These are phyloP conservation scores for Anolis sagrei DNA, from an alignment of 2,113 vertebrate species.

Conservation along the genomic window DNA sequence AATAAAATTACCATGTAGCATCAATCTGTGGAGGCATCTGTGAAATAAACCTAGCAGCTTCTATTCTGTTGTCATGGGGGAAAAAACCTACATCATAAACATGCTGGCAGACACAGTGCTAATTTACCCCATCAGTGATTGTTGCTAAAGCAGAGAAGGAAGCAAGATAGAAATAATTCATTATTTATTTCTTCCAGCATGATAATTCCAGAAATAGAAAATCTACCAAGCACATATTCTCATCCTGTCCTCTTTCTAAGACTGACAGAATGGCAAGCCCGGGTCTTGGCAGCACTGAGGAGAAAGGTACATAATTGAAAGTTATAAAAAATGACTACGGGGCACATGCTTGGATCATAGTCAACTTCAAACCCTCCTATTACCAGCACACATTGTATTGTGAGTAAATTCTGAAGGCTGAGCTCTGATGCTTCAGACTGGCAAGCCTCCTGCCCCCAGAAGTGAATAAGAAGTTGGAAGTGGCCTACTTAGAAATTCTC, in stretches of 20 bases:
- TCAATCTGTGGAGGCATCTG: not conserved
- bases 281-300: not conserved
- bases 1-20: not conserved
- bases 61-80: not conserved
- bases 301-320: not conserved
- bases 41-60: slow-evolving; percentile 1
- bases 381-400: not conserved
- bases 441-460: not conserved
- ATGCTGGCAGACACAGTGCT: slow-evolving; percentile 1
- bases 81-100: not conserved
- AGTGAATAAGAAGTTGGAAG: not conserved
- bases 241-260: not conserved
- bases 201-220: slow-evolving; percentile 2
- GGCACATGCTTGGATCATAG: not conserved
- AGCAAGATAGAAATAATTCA: not conserved
- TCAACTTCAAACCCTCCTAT: not conserved
- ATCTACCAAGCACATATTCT: not conserved
- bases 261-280: not conserved
- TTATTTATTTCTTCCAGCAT: not conserved
- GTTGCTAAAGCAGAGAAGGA: not conserved
- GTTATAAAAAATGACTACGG: not conserved
- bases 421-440: not conserved
- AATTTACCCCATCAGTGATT: not conserved
- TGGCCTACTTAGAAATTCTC: too few species aligned
- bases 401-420: not conserved